Evolutionary conservation across 2,797 vertebrate genomes (phyloP), one percentile per base, ranked within the genome.

Genomic region (Scleropages formosus): DNA sequence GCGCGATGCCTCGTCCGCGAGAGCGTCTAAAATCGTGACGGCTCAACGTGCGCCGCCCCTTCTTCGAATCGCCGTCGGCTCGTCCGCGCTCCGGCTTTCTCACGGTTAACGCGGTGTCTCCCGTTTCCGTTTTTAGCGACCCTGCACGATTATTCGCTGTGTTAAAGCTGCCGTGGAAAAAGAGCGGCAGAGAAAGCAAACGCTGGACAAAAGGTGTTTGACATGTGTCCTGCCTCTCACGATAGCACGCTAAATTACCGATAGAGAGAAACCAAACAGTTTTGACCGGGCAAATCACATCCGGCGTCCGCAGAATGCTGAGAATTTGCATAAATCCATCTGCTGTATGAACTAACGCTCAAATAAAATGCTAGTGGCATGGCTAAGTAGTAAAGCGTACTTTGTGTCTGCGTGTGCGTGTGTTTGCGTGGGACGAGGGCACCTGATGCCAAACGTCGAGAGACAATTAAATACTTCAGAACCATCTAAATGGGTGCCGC

Each of bases 401-500:
- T 18, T 60, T 11, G 27, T 53, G 16, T 56, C n/a, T 44, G 49
- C 39, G 39, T 66, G 62, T 58, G 39, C 61, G 39, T 31, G 24
- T 61, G 44, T 20, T 59, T 64, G 8, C 44, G 51, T 46, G 39
- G 67, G 39, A 74, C 64, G 63, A 67, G 15, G 26, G 4, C 58
- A 39, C 24, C 13, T 22, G 72, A 24, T 77, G 72, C 22, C 74
- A 77, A 73, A 72, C 80, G 80, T 69, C 56, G 49, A 18, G 24
- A 60, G 56, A 8, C 53, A 75, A 44, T 26, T 22, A 46, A 67
- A 27, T 26, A 18, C 51, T 78, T 71, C 8, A 69, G 8, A 72
- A 20, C 12, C 65, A 2, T 49, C 56, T 73, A 65, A 61, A 62
- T 68, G 72, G 83, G 88, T 74, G 86, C 86, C 88, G 85, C 82